Conservation (phyloP, 2,888 invertebrate genomes). For the Drosophila neotestacea region DNA sequence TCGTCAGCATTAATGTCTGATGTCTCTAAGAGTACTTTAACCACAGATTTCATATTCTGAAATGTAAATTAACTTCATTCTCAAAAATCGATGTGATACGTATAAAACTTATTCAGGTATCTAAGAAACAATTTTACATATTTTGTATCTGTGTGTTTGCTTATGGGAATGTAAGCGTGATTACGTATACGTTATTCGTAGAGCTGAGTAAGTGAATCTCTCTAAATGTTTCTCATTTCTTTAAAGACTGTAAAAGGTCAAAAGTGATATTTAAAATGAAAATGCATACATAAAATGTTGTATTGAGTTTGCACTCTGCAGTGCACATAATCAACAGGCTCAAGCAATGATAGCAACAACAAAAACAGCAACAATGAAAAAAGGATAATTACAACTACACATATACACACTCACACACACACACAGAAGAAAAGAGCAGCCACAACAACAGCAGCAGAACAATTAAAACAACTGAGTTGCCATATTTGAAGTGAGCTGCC, state of each 20-base stretch:
- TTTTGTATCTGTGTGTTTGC: no score
- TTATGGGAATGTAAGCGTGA: no score
- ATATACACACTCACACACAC: conserved; percentile 17
- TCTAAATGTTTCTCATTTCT: neutral
- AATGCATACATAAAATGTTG: conserved; percentile 12
- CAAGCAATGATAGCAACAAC: conserved; percentile 31
- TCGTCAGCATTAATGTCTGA: no score
- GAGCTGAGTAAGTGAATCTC: no score
- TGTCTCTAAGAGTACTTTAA: no score
- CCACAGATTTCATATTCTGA: no score
- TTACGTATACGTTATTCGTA: no score
- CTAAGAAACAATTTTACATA: no score
- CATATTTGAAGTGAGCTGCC: conserved; percentile 76
- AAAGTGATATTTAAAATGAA: no score
- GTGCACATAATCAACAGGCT: conserved; percentile 61
- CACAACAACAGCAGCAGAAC: conserved; percentile 60
- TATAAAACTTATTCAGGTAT: no score
- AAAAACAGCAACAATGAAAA: conserved; percentile 34
- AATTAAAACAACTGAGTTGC: conserved; percentile 78
- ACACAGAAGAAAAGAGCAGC: conserved; percentile 49
- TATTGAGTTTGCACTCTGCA: conserved; percentile 30
- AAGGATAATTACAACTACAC: conserved; percentile 57
- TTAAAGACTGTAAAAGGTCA: neutral
- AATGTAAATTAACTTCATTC: no score
- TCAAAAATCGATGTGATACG: no score